Percentiles rank a stretch among this genome's conserved stretches.
Evolutionary conservation across 2,888 invertebrate species (phyloP).

Genomic region (Pharmacophagus antenor): DNA sequence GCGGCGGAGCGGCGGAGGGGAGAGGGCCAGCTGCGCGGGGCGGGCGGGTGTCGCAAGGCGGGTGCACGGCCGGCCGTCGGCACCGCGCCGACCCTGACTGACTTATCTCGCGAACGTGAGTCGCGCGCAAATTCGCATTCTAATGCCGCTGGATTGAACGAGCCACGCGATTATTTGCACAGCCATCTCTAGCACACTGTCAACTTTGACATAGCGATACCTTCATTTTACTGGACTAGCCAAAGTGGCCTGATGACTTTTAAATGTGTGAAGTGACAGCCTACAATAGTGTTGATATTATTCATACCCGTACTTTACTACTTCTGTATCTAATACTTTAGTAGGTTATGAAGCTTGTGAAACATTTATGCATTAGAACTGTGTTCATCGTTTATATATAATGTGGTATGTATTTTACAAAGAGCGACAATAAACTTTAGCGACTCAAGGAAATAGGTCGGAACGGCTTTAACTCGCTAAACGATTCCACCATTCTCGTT

Average conservation of each 20-base stretch:
- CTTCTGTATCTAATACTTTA: no score
- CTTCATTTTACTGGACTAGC: conserved; percentile 5
- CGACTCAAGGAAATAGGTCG: conserved; percentile 29
- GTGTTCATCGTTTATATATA: neutral
- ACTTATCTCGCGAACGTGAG: conserved; percentile 79
- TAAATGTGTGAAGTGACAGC: no score
- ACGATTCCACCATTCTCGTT: conserved; percentile 24
- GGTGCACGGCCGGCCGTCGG: conserved; percentile 80
- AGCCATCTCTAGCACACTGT: conserved; percentile 23
- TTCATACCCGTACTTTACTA: no score
- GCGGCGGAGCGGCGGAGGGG: conserved; percentile 30
- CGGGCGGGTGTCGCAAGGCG: conserved; percentile 62
- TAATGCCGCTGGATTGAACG: conserved; percentile 73
- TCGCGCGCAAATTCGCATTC: conserved; percentile 76
- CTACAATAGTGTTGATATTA: no score
- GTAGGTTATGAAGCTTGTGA: neutral
- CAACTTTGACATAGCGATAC: conserved; percentile 16
- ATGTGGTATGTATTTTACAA: neutral
- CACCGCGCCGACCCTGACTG: conserved; percentile 80
- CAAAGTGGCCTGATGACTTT: no score
- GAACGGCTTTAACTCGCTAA: conserved; percentile 25
- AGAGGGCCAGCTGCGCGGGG: conserved; percentile 40
- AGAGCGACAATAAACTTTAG: conserved; percentile 16
- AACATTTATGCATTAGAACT: neutral
- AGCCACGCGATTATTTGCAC: conserved; percentile 53